Evolutionary conservation across 30 jellyfish, hydroid and myxozoan species (phyloP).

Genomic region (Aurelia sp.): DNA sequence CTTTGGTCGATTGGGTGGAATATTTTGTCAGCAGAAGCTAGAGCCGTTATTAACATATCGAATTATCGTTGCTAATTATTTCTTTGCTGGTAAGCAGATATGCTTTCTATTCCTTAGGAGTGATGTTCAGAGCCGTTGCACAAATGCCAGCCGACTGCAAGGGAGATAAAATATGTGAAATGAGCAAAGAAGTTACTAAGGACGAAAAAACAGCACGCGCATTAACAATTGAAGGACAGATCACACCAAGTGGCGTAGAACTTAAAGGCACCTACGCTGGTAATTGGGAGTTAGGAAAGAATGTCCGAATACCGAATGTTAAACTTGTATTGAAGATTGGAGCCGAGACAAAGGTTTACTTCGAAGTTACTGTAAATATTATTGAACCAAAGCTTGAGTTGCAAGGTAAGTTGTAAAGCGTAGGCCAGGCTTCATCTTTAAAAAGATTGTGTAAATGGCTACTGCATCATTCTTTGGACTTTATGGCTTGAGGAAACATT

Average conservation of each 20-base stretch:
- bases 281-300: constrained; percentile 64
- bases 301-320: constrained; percentile 37
- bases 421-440: too few relatives aligned
- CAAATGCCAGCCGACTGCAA: constrained; percentile 86
- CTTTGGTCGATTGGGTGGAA: too few relatives aligned
- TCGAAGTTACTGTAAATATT: constrained; percentile 55
- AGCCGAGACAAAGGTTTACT: constrained; percentile 59
- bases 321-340: constrained; percentile 71
- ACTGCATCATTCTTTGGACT: too few relatives aligned
- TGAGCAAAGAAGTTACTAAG: constrained; percentile 72
- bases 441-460: too few relatives aligned
- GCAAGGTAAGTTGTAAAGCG: constrained; percentile 34
- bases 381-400: constrained; percentile 59
- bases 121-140: constrained; percentile 66
- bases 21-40: too few relatives aligned
- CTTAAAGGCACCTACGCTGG: constrained; percentile 79
- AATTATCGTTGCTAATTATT: not conserved
- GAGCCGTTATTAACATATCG: too few relatives aligned
- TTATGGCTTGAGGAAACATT: too few relatives aligned
- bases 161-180: constrained; percentile 79
- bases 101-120: constrained; percentile 51
- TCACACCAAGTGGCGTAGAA: constrained; percentile 63
- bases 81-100: not conserved
- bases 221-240: constrained; percentile 46
- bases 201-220: constrained; percentile 50